Evolutionary conservation across 2,888 invertebrate species (phyloP).

Genomic region (Mythimna albipuncta): DNA sequence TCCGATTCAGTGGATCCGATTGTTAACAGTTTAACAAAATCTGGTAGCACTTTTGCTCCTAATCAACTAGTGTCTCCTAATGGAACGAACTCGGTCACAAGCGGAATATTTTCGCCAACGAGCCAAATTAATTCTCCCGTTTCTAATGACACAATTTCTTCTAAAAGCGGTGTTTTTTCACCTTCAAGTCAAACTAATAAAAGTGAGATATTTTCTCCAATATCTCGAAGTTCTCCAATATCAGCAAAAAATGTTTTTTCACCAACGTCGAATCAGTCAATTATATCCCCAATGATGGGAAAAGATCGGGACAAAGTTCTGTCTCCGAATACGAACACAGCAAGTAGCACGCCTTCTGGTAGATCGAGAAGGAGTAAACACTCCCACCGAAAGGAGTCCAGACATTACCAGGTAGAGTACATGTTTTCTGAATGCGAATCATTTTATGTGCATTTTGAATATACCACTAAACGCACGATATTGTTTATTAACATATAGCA

Average conservation of each 20-base stretch:
- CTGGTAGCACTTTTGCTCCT: constrained; percentile 81
- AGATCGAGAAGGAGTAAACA: constrained; percentile 91
- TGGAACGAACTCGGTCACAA: constrained; percentile 88
- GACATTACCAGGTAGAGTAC: constrained; percentile 92
- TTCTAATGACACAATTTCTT: constrained; percentile 89
- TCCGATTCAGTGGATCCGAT: constrained; percentile 84
- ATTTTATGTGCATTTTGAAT: constrained; percentile 58
- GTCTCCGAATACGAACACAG: constrained; percentile 87
- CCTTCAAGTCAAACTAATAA: constrained; percentile 89
- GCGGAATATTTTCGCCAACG: constrained; percentile 89
- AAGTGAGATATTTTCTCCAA: constrained; percentile 87
- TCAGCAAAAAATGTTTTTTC: constrained; percentile 88
- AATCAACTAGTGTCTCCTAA: constrained; percentile 88
- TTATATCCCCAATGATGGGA: constrained; percentile 83
- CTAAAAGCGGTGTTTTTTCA: constrained; percentile 89
- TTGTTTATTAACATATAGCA: constrained; percentile 37
- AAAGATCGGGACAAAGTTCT: constrained; percentile 85
- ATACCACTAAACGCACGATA: constrained; percentile 77
- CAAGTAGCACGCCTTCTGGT: constrained; percentile 90
- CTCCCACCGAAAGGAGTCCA: constrained; percentile 92
- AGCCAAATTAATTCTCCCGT: constrained; percentile 90
- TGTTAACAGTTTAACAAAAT: constrained; percentile 84
- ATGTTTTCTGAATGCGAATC: constrained; percentile 54
- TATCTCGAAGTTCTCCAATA: constrained; percentile 87
- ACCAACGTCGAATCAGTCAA: constrained; percentile 86